phyloP scores from a whole-genome alignment of 2,113 vertebrate genomes.

The Limnothrissa miodon region DNA sequence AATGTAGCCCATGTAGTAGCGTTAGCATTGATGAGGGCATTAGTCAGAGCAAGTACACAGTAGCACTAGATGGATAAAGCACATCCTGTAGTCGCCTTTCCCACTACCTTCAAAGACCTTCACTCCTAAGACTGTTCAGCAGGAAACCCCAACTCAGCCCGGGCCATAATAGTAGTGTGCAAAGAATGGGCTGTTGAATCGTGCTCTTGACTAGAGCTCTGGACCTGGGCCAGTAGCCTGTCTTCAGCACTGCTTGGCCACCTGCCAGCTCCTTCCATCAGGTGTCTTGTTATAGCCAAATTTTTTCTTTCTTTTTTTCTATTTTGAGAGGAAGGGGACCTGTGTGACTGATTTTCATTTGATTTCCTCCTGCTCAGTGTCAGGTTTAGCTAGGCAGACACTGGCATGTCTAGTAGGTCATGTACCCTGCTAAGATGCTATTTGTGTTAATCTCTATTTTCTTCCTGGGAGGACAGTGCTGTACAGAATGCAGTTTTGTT shows the following conservation, averaged over 20 bases:
- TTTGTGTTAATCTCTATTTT: conserved; percentile 12
- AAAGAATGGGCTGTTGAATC: background rate
- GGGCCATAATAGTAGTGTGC: background rate
- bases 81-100: background rate
- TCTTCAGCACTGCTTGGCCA: conserved; percentile 10
- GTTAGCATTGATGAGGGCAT: too few relatives aligned
- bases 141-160: background rate
- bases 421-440: background rate
- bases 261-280: conserved; percentile 19
- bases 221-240: background rate
- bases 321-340: conserved; percentile 24
- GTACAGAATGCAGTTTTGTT: background rate
- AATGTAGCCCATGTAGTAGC: background rate
- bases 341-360: conserved; percentile 8
- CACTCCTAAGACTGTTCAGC: background rate
- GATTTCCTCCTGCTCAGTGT: background rate
- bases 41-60: background rate
- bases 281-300: conserved; percentile 21
- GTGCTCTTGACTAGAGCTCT: conserved; percentile 7
- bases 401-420: background rate
- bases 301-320: conserved; percentile 13
- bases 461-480: background rate
- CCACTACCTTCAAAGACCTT: background rate
- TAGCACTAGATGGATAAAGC: background rate
- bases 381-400: background rate